These are phyloP conservation scores for Vanessa cardui DNA, from an alignment of 2,888 invertebrate genomes.

Conservation along the genomic window DNA sequence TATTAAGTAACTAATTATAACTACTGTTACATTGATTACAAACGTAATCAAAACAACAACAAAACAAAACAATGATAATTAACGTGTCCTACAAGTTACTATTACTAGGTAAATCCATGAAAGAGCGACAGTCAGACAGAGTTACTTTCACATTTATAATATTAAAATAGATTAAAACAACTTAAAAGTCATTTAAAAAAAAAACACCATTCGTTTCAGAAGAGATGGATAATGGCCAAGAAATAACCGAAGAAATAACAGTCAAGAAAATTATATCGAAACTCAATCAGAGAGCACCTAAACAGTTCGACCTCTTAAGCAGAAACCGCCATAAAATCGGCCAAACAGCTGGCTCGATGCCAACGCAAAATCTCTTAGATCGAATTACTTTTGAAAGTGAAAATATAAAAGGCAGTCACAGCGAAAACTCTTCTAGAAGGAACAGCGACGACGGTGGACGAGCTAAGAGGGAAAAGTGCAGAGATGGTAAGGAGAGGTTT, in stretches of 20 bases:
- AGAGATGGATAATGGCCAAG: slow-evolving; percentile 60
- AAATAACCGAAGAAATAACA: slow-evolving; percentile 53
- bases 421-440: slow-evolving; percentile 70
- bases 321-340: slow-evolving; percentile 47
- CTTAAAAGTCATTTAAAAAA: background rate
- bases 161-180: too few species aligned
- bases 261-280: slow-evolving; percentile 51
- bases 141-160: too few species aligned
- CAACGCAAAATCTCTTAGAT: slow-evolving; percentile 54
- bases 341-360: slow-evolving; percentile 43
- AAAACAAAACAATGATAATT: too few species aligned
- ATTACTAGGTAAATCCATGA: too few species aligned
- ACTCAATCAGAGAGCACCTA: slow-evolving; percentile 53
- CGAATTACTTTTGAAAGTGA: slow-evolving; percentile 70
- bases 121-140: too few species aligned
- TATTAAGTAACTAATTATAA: too few species aligned
- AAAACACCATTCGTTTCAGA: background rate
- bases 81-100: too few species aligned
- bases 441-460: slow-evolving; percentile 69
- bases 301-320: slow-evolving; percentile 44
- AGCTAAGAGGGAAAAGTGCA: slow-evolving; percentile 55
- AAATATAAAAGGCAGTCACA: slow-evolving; percentile 59
- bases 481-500: too few species aligned
- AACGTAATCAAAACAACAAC: too few species aligned
- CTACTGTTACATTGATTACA: too few species aligned